phyloP scores from a whole-genome alignment of 2,797 vertebrate species.

The Iguana delicatissima region DNA sequence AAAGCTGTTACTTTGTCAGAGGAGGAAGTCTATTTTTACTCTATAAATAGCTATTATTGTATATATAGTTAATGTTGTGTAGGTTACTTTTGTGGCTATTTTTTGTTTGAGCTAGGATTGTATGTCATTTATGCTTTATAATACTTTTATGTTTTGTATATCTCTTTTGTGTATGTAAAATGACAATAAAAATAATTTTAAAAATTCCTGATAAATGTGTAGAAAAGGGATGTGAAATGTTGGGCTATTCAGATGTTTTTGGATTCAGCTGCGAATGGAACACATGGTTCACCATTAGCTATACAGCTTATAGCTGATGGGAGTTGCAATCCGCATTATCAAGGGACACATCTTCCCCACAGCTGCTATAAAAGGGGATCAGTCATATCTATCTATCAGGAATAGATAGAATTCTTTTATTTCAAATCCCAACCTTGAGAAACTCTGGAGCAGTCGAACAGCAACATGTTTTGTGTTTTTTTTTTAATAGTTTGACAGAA shows the following conservation, averaged over 20 bases:
- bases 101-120: no score
- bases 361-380: background rate
- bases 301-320: background rate
- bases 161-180: no score
- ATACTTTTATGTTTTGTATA: no score
- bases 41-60: no score
- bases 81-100: no score
- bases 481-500: conserved; percentile 9
- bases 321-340: background rate
- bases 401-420: background rate
- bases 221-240: background rate
- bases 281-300: background rate
- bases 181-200: no score
- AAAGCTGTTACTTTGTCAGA: no score
- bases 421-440: conserved; percentile 22
- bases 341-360: background rate
- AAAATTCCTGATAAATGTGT: no score
- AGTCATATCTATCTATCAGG: background rate
- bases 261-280: background rate
- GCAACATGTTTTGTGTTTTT: background rate
- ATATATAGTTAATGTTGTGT: no score
- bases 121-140: no score
- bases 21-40: no score
- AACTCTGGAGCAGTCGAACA: background rate
- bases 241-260: background rate